Conservation (phyloP, 2,888 invertebrate species). For the Drosophila meridiana region DNA sequence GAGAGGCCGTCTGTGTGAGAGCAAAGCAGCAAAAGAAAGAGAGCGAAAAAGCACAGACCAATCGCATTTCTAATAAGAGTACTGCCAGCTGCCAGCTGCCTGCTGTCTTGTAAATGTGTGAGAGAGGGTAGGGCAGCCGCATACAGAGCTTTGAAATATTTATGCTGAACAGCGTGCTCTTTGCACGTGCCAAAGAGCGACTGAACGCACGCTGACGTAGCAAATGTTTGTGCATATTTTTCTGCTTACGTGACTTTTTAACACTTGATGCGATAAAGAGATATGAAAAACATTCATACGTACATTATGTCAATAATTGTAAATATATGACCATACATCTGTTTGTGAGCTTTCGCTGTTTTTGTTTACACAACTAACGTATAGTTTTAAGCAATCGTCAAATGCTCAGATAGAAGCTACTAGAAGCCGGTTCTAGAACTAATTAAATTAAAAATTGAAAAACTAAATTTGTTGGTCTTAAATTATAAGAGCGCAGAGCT, state of each 20-base stretch:
- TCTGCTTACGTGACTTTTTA: slow-evolving; percentile 60
- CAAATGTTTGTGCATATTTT: slow-evolving; percentile 58
- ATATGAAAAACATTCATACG: slow-evolving; percentile 3
- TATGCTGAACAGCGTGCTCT: slow-evolving; percentile 38
- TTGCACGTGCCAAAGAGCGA: slow-evolving; percentile 52
- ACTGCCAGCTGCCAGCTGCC: slow-evolving; percentile 3
- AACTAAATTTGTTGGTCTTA: background rate
- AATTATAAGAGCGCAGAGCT: background rate
- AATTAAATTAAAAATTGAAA: background rate
- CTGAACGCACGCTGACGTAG: slow-evolving; percentile 35
- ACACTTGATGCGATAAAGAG: slow-evolving; percentile 28
- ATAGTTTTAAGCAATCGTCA: slow-evolving; percentile 12
- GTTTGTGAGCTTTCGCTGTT: slow-evolving; percentile 4
- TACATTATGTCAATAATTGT: background rate
- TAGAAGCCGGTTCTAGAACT: slow-evolving; percentile 29
- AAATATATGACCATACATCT: background rate
- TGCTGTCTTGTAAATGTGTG: slow-evolving; percentile 35
- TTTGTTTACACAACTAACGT: slow-evolving; percentile 21
- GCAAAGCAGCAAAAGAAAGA: slow-evolving; percentile 21
- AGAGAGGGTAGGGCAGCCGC: background rate
- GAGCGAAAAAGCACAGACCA: slow-evolving; percentile 32
- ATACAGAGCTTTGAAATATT: slow-evolving; percentile 5
- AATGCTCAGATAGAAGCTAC: slow-evolving; percentile 22
- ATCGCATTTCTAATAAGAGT: slow-evolving; percentile 58
- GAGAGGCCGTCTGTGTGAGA: slow-evolving; percentile 9